Percentiles rank a stretch among this genome's conserved stretches.
Evolutionary conservation across 2,888 invertebrate genomes (phyloP).

Genomic region (Ichneumoninae sp.): DNA sequence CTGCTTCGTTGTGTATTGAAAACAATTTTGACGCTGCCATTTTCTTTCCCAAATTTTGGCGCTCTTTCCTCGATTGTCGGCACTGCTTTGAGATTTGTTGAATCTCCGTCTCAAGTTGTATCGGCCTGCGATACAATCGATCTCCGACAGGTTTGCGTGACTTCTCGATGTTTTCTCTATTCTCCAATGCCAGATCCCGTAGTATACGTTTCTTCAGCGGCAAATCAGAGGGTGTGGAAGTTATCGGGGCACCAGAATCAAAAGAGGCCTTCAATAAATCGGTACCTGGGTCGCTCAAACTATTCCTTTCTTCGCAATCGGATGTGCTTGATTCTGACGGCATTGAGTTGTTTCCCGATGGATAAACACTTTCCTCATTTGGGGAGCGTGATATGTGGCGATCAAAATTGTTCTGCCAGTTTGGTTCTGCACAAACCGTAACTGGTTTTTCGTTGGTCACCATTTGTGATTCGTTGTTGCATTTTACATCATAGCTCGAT

Average conservation of each 20-base stretch:
- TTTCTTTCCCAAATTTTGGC: not conserved
- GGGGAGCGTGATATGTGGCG: not conserved
- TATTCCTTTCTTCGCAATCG: not conserved
- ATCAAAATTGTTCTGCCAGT: not conserved
- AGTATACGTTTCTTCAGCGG: slow-evolving; percentile 64
- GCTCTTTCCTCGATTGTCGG: slow-evolving; percentile 19
- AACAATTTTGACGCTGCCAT: not conserved
- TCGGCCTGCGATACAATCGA: slow-evolving; percentile 23
- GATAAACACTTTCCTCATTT: not conserved
- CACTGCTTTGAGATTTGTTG: slow-evolving; percentile 27
- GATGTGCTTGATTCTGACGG: not conserved
- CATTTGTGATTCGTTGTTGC: not conserved
- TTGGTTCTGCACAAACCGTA: not conserved
- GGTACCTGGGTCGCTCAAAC: not conserved
- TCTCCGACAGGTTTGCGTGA: slow-evolving; percentile 9
- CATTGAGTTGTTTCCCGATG: not conserved
- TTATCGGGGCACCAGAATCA: not conserved
- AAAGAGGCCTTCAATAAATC: slow-evolving; percentile 12
- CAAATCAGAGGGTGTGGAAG: slow-evolving; percentile 60
- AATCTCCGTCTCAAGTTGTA: not conserved
- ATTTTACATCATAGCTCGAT: not conserved
- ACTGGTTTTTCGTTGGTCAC: not conserved
- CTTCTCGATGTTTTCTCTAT: slow-evolving; percentile 18
- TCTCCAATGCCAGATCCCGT: slow-evolving; percentile 9
- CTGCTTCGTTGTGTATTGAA: slow-evolving; percentile 27